These are phyloP conservation scores for Aphaenogaster ashmeadi DNA, from an alignment of 1,140 invertebrate species.

Conservation along the genomic window DNA sequence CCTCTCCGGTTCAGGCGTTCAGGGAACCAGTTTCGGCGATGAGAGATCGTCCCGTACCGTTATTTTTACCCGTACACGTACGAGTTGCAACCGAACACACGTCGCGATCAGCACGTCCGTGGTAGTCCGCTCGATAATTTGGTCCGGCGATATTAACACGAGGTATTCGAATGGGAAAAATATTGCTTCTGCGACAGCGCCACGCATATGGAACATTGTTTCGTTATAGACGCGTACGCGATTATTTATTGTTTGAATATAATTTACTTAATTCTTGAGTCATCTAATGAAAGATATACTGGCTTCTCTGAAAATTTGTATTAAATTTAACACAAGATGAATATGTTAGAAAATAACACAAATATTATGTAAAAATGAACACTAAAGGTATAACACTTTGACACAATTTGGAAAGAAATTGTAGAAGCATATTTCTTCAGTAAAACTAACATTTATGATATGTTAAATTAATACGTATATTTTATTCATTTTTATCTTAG, in stretches of 20 bases:
- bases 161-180: neutral
- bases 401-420: too few species aligned
- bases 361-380: too few species aligned
- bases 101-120: neutral
- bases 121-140: conserved; percentile 28
- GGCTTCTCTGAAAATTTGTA: neutral
- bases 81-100: conserved; percentile 44
- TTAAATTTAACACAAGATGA: too few species aligned
- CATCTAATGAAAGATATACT: neutral
- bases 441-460: too few species aligned
- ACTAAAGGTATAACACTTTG: too few species aligned
- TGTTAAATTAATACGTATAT: too few species aligned
- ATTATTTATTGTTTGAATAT: neutral
- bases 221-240: neutral
- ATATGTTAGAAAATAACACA: too few species aligned
- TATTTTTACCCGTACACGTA: conserved; percentile 70
- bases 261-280: neutral
- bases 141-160: conserved; percentile 21
- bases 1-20: conserved; percentile 31
- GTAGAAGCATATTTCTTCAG: too few species aligned
- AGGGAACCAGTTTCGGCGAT: conserved; percentile 72
- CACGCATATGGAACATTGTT: neutral
- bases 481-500: too few species aligned
- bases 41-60: conserved; percentile 68
- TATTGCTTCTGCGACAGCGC: neutral